Evolutionary conservation across 2,113 vertebrate genomes (phyloP).

Genomic region (Pycnonotus jocosus): DNA sequence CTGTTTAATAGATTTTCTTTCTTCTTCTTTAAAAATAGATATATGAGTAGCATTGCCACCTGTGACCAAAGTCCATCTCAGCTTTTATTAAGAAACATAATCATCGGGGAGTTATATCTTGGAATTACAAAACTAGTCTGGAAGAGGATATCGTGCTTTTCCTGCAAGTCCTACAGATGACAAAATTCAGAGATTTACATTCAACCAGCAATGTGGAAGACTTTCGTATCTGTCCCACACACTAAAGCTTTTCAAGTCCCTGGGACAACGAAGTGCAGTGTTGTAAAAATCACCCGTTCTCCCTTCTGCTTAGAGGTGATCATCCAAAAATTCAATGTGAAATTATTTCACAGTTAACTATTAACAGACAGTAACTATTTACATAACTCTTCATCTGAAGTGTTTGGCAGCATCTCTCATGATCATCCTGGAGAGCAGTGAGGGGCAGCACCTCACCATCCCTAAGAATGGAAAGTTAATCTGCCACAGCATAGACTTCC

Average conservation of each 20-base stretch:
- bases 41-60: background rate
- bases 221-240: background rate
- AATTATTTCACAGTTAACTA: background rate
- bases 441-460: fast-evolving
- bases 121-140: background rate
- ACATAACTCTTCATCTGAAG: background rate
- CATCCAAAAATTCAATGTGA: background rate
- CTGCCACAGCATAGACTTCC: fast-evolving
- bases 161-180: background rate
- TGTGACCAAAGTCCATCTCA: background rate
- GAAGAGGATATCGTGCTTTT: background rate
- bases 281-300: background rate
- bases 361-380: background rate
- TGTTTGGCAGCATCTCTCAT: background rate
- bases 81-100: background rate
- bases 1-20: background rate
- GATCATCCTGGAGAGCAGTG: background rate
- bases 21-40: background rate
- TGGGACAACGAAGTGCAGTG: fast-evolving
- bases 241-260: background rate
- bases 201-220: background rate
- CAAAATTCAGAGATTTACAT: background rate
- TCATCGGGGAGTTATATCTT: fast-evolving
- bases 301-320: background rate
- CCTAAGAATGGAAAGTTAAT: fast-evolving